Evolutionary conservation across 1,140 invertebrate species (phyloP).

Genomic region (Drosophila tsacasi): DNA sequence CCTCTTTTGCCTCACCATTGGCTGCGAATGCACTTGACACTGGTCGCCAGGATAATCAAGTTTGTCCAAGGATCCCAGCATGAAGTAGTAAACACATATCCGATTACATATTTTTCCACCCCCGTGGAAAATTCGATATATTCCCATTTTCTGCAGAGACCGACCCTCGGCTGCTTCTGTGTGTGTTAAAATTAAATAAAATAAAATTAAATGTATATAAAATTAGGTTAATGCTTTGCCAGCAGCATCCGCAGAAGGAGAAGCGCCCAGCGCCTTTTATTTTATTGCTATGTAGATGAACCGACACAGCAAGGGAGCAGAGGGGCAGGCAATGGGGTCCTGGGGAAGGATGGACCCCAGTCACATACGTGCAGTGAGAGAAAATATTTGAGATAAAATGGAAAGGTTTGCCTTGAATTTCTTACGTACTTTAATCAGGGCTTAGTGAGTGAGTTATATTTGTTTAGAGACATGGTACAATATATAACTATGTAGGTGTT

Average conservation of each 20-base stretch:
- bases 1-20: slow-evolving; percentile 26
- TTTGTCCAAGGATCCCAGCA: slow-evolving; percentile 1
- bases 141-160: slow-evolving; percentile 1
- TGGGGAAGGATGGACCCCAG: slow-evolving; percentile 55
- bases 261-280: slow-evolving; percentile 62
- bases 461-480: no score
- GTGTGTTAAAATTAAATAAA: slow-evolving; percentile 84
- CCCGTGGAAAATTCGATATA: slow-evolving; percentile 7
- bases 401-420: background rate
- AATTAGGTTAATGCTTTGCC: slow-evolving; percentile 75
- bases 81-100: slow-evolving; percentile 14
- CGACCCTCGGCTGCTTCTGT: slow-evolving; percentile 2
- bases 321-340: slow-evolving; percentile 16
- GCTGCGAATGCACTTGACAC: slow-evolving; percentile 47
- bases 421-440: no score
- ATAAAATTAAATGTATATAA: slow-evolving; percentile 82
- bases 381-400: background rate
- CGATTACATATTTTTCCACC: slow-evolving; percentile 5
- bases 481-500: background rate
- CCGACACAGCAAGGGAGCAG: slow-evolving; percentile 27
- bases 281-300: slow-evolving; percentile 85
- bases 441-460: no score
- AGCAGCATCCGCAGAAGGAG: slow-evolving; percentile 26
- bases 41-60: slow-evolving; percentile 39
- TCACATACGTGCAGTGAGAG: slow-evolving; percentile 44